Conservation (phyloP, 2,113 vertebrate species). For the Sinocyclocheilus grahami region DNA sequence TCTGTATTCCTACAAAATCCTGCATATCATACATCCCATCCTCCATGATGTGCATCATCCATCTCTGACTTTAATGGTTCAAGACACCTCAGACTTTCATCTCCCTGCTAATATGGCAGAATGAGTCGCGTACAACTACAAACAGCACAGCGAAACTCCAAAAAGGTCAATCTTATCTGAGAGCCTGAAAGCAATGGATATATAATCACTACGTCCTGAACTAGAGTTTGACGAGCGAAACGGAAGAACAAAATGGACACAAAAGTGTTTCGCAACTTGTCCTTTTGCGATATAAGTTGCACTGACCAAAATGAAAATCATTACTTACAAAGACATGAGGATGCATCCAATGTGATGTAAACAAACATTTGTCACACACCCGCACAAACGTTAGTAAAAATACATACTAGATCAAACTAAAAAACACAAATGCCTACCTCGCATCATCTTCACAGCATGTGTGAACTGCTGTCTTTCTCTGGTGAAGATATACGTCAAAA, state of each 20-base stretch:
- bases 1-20: not conserved
- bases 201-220: not conserved
- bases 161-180: not conserved
- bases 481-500: slow-evolving; percentile 19
- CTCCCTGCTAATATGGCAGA: not conserved
- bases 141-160: slow-evolving; percentile 4
- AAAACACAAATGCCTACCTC: slow-evolving; percentile 74
- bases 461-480: slow-evolving; percentile 41
- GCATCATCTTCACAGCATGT: slow-evolving; percentile 72
- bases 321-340: not conserved
- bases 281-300: not conserved
- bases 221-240: not conserved
- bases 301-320: not conserved
- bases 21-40: not conserved
- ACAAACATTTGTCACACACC: slow-evolving; percentile 39
- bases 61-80: not conserved
- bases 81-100: not conserved
- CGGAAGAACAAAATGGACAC: not conserved
- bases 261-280: not conserved
- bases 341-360: slow-evolving; percentile 35
- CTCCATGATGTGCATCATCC: no score
- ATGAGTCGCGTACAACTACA: not conserved
- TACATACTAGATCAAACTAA: slow-evolving; percentile 24
- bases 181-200: not conserved
- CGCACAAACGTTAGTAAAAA: not conserved